Evolutionary conservation across 2,888 invertebrate species (phyloP).

Genomic region (Trachelus iudaicus): DNA sequence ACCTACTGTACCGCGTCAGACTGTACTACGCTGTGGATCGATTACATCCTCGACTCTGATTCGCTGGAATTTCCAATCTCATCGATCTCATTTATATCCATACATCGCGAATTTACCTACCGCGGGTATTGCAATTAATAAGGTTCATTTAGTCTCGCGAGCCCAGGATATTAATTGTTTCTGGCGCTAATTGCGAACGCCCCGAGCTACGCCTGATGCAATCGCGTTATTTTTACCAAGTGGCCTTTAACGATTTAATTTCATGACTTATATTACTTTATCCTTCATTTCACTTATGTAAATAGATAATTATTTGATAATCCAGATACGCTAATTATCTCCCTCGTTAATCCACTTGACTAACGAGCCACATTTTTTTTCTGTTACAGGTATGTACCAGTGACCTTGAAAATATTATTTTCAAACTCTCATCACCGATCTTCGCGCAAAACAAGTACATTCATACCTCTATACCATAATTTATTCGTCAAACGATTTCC

Average conservation of each 20-base stretch:
- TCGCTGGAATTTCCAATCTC: neutral
- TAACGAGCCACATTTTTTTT: constrained; percentile 24
- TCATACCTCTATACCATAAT: neutral
- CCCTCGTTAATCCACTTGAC: neutral
- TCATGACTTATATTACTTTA: constrained; percentile 6
- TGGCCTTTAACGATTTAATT: constrained; percentile 32
- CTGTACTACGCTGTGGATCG: neutral
- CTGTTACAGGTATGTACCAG: constrained; percentile 39
- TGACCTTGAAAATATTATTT: neutral
- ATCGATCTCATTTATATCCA: neutral
- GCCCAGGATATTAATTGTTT: constrained; percentile 33
- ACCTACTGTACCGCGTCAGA: neutral
- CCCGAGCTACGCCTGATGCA: constrained; percentile 12
- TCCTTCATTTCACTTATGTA: neutral
- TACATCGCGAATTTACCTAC: neutral
- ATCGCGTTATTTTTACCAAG: constrained; percentile 24
- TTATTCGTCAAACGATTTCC: neutral
- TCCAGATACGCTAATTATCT: neutral
- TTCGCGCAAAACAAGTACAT: neutral
- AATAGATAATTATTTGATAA: neutral
- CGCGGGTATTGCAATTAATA: constrained; percentile 26
- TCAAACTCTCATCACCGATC: neutral
- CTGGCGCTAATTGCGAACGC: constrained; percentile 33
- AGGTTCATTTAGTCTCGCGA: constrained; percentile 32
- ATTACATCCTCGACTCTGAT: neutral